These are phyloP conservation scores for Torymus texanus DNA, from an alignment of 2,888 invertebrate genomes.

Conservation along the genomic window DNA sequence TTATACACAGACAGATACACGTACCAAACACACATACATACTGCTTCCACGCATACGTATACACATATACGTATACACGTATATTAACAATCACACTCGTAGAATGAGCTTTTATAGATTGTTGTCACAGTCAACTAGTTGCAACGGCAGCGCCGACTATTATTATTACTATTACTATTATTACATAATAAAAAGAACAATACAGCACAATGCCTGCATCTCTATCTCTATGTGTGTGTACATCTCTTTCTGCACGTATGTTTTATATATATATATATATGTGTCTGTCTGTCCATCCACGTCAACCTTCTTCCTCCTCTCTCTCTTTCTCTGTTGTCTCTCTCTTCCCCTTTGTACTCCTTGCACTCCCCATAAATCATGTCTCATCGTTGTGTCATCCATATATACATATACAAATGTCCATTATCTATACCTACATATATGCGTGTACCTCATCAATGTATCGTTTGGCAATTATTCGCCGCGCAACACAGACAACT, in stretches of 20 bases:
- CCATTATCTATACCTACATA: not conserved
- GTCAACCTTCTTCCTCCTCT: not conserved
- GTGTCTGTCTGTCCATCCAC: slow-evolving; percentile 2
- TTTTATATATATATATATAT: not conserved
- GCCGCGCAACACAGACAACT: slow-evolving; percentile 72
- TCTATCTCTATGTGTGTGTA: not conserved
- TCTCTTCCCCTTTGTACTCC: not conserved
- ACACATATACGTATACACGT: slow-evolving; percentile 1
- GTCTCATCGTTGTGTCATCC: not conserved
- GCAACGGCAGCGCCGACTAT: not conserved
- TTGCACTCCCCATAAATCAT: not conserved
- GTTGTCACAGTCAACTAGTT: slow-evolving; percentile 36
- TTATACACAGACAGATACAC: slow-evolving; percentile 15
- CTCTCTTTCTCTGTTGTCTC: slow-evolving; percentile 1
- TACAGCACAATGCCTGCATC: not conserved
- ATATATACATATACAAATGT: slow-evolving; percentile 11
- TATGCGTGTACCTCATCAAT: not conserved
- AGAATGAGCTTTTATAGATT: slow-evolving; percentile 34
- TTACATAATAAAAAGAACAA: slow-evolving; percentile 22
- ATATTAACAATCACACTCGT: not conserved
- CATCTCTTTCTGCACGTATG: not conserved
- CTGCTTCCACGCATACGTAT: not conserved
- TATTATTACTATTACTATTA: slow-evolving; percentile 20
- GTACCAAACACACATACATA: not conserved
- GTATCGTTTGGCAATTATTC: not conserved